Base-by-base conservation (phyloP, 2,797 vertebrate genomes). In the Coluber constrictor region DNA sequence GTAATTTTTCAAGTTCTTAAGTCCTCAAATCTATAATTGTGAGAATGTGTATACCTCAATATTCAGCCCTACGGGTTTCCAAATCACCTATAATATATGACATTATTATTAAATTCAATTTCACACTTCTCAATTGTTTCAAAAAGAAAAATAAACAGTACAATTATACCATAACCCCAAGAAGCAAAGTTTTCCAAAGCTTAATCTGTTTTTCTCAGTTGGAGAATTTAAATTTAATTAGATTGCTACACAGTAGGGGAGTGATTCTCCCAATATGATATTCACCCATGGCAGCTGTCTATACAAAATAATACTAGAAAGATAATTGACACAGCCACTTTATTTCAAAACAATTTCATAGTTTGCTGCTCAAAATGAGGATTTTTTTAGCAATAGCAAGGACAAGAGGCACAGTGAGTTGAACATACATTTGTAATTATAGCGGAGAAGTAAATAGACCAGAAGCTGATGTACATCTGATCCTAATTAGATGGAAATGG, bases 171-270 rank as follows among this genome's bases (percentile, higher is more conserved):
- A 74, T 86, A 96, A 95, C 93, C 92, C 94, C 91, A 94, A 93
- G 90, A 12, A 94, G 74, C 74, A 47, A 23, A 94, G 93, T 93
- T 95, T 93, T 92, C 96, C 96, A 96, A 96, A 97, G 96, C 87
- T 95, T 95, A 94, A 94, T 94, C 96, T 96, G 51, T 88, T 63
- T 87, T 94, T 96, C 92, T 94, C 95, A 94, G 94, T 10, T 93
- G 95, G 95, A 96, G 95, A 97, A 92, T 96, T 96, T 96, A 96
- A 97, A 96, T 96, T 96, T 96, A 97, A 96, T 96, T 96, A 95
- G 95, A 89, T 92, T 86, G 79, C 92, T 95, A 94, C 95, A 96
- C 95, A 96, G 94, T 94, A 96, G 96, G 96, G 95, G 95, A 94
- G 93, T 90, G 83, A 94, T 91, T 96, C 95, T 96, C 91, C 91